Evolutionary conservation across 2,888 invertebrate genomes (phyloP), one percentile per base, ranked within the genome.

Genomic region (Trisateles emortualis): DNA sequence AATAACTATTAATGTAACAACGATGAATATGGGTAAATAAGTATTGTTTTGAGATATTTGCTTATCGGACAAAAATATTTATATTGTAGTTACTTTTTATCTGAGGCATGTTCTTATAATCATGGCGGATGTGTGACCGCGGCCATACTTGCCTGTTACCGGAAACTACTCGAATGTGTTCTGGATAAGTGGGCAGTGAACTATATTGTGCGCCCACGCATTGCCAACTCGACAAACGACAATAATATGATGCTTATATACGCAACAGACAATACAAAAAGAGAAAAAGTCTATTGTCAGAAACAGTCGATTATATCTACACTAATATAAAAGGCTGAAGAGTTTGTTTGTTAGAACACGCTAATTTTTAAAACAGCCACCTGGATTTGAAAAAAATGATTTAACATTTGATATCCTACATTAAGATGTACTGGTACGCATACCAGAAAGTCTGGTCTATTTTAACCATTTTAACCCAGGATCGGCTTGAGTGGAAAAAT

Each of bases 111-210:
- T 71, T 69, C 66, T 70, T 77, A 75, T 79, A 76, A 74, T 59
- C 64, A 55, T 64, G 70, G 74, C 89, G 91, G 91, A 91, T 91
- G 90, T 84, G 84, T 81, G 84, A 61, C 72, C 65, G 59, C 62
- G 64, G 69, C 60, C 65, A 53, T 61, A 61, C 71, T 73, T 70
- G 69, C 69, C 60, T 62, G 59, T 52, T 53, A 80, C 65, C 86
- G 89, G 90, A 90, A 83, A 79, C 75, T 74, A 74, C 67, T 68
- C 61, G 72, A 81, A 78, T 82, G 84, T 74, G 72, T 77, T 70
- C 63, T 76, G 86, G 87, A 87, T 88, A 88, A 86, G 69, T 87
- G 88, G 86, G 72, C 88, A 87, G 73, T 88, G 89, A 88, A 88
- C 90, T 71, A 75, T 69, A 57, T 58, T 52, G 44, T 59, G 58